These are phyloP conservation scores for Avahi laniger DNA, from an alignment of 2,797 vertebrate species.

Conservation along the genomic window DNA sequence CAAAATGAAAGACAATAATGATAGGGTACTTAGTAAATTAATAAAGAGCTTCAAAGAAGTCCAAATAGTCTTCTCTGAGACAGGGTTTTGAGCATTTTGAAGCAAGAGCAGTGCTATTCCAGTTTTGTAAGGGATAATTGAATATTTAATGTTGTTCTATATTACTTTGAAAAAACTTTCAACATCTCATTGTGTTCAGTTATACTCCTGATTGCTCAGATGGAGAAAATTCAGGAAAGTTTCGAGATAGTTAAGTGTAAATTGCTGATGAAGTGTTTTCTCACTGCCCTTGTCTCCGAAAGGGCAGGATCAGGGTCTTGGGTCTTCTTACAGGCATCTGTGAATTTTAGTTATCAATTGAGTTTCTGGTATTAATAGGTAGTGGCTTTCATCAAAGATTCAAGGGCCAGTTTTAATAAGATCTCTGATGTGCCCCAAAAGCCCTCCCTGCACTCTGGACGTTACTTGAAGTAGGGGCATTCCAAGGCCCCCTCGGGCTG, in stretches of 20 bases:
- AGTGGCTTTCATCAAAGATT: background rate
- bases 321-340: background rate
- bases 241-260: background rate
- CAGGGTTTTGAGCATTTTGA: background rate
- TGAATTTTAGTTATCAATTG: background rate
- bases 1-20: background rate
- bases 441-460: background rate
- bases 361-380: background rate
- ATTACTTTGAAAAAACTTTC: conserved; percentile 58
- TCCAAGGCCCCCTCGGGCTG: background rate
- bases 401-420: background rate
- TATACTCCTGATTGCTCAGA: conserved; percentile 57
- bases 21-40: background rate
- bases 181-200: conserved; percentile 64
- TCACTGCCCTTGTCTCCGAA: background rate
- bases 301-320: background rate
- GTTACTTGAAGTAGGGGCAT: background rate
- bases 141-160: conserved; percentile 50
- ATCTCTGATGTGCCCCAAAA: background rate
- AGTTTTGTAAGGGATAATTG: conserved; percentile 43
- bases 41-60: background rate
- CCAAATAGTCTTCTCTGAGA: background rate
- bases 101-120: background rate
- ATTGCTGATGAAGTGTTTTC: background rate
- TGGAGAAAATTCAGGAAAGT: background rate